Base-by-base conservation (phyloP, 2,888 invertebrate genomes). In the Steinernema scapterisci region DNA sequence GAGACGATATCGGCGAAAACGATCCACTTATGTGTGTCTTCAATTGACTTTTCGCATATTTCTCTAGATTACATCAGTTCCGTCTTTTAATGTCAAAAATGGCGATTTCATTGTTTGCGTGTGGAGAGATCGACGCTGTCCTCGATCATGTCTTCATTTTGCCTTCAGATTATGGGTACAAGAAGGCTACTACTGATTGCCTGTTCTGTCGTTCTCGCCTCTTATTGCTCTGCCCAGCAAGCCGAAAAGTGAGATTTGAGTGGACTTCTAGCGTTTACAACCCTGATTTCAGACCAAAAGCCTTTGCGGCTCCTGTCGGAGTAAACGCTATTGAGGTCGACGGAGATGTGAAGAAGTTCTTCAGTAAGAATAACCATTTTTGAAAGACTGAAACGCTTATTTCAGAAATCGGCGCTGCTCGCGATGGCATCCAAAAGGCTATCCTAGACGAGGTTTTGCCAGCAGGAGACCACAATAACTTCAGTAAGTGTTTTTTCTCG, bases 391-490 rank as follows among this genome's bases (percentile, higher is more conserved):
- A 25, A 70, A 72, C 21, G 1, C 9, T 43, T 9, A 1, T 5
- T 75, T 75, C n/a, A 74, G 73, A 73, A 56, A 54, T 75, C 45
- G 75, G 75, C 19, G 75, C 74, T 27, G 78, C 78, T n/a, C 78
- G 79, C 11, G 79, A 79, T 21, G 79, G 79, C 16, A 51, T 79
- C 43, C 79, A 79, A 45, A 79, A 79, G 51, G 79, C 76, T 27
- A 76, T 79, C 25, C 81, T 79, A 52, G 80, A 79, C 48, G 79
- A 79, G 71, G 75, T 72, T 13, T 51, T 72, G n/a, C 38, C 48
- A 43, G 52, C 54, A 23, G 54, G 73, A 21, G 46, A 45, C 43
- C 74, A 75, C 38, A 43, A 48, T 44, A 48, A 75, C 9, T 76
- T 43, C 25, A 31, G 74, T 52, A 73, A 31, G 43, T n/a, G n/a